These are phyloP conservation scores for Euwallacea similis DNA, from an alignment of 1,140 invertebrate species.

Conservation along the genomic window DNA sequence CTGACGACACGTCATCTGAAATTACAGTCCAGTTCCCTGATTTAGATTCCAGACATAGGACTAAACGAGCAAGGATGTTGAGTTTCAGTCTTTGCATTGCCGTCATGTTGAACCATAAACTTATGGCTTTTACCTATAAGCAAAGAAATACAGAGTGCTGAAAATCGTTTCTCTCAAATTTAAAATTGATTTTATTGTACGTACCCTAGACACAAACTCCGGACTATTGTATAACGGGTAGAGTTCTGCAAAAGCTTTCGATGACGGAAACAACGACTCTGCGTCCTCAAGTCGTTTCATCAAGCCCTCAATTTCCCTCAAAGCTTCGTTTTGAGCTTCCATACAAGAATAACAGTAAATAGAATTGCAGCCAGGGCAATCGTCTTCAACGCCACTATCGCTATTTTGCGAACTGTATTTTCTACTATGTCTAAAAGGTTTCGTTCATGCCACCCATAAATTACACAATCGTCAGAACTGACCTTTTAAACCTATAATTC, in stretches of 20 bases:
- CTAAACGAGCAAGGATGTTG: constrained; percentile 73
- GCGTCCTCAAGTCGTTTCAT: constrained; percentile 74
- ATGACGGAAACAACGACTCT: constrained; percentile 81
- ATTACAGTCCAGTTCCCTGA: constrained; percentile 42
- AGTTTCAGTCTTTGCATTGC: constrained; percentile 80
- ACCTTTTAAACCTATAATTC: constrained; percentile 62
- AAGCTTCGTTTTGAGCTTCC: constrained; percentile 68
- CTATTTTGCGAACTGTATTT: constrained; percentile 43
- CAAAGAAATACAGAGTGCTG: neutral
- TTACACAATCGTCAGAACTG: neutral
- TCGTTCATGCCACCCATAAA: neutral
- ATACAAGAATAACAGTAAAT: constrained; percentile 71
- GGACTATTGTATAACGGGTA: constrained; percentile 71
- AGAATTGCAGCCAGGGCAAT: constrained; percentile 62
- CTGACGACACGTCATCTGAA: constrained; percentile 32
- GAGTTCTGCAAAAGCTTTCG: constrained; percentile 72
- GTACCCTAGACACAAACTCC: constrained; percentile 64
- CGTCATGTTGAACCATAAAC: constrained; percentile 88
- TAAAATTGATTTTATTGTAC: neutral
- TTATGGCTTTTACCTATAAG: constrained; percentile 69
- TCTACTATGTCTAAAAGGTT: constrained; percentile 17
- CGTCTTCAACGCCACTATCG: constrained; percentile 52
- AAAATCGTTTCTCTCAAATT: neutral
- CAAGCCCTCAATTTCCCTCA: constrained; percentile 72
- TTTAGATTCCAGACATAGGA: constrained; percentile 59